phyloP scores from a whole-genome alignment of 1,140 invertebrate genomes.

The Sitodiplosis mosellana region DNA sequence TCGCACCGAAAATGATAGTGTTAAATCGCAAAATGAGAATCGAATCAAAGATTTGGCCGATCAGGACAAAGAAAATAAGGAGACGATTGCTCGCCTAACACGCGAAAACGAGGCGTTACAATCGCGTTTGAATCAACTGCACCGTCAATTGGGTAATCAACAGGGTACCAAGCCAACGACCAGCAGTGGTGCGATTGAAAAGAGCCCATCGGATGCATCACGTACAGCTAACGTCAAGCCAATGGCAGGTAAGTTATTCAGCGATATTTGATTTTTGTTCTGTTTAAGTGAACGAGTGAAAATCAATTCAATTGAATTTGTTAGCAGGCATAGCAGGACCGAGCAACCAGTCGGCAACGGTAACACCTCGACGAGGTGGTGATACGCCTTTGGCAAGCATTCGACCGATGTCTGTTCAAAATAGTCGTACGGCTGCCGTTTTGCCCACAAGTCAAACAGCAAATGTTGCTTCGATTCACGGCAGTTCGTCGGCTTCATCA shows the following conservation, averaged over 20 bases:
- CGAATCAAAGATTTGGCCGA: slow-evolving; percentile 60
- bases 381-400: slow-evolving; percentile 81
- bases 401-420: slow-evolving; percentile 65
- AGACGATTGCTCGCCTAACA: slow-evolving; percentile 37
- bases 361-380: slow-evolving; percentile 37
- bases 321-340: slow-evolving; percentile 3
- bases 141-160: slow-evolving; percentile 55
- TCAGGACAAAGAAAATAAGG: slow-evolving; percentile 38
- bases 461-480: slow-evolving; percentile 4
- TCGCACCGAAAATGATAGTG: slow-evolving; percentile 37
- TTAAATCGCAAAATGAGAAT: slow-evolving; percentile 54
- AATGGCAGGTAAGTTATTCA: slow-evolving; percentile 36
- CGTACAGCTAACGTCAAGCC: slow-evolving; percentile 81
- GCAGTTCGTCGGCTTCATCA: slow-evolving; percentile 7
- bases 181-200: slow-evolving; percentile 41
- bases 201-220: slow-evolving; percentile 55
- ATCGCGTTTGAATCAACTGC: slow-evolving; percentile 53
- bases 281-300: neutral
- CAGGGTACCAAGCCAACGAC: slow-evolving; percentile 47
- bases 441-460: slow-evolving; percentile 41
- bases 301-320: neutral
- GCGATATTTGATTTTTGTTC: slow-evolving; percentile 24
- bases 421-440: slow-evolving; percentile 55
- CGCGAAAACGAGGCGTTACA: slow-evolving; percentile 53
- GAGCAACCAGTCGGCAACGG: slow-evolving; percentile 28